Evolutionary conservation across 2,113 vertebrate genomes (phyloP).

Genomic region (Pomatorhinus ruficollis): DNA sequence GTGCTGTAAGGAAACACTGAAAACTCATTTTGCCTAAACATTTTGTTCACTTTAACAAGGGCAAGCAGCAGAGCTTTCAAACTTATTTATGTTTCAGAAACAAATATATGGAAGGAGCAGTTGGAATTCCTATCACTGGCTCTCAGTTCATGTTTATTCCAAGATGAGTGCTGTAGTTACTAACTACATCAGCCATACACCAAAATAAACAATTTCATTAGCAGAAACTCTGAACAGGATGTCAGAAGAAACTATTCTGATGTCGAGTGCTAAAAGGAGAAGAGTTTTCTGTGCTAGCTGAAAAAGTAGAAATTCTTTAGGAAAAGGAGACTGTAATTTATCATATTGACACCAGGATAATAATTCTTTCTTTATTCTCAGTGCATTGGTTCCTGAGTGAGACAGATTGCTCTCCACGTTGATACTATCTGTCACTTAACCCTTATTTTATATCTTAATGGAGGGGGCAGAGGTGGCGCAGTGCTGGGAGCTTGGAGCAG

Average conservation of each 20-base stretch:
- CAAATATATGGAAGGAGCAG: neutral
- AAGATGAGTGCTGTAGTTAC: neutral
- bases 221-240: neutral
- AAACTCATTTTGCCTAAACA: neutral
- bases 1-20: neutral
- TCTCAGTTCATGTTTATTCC: neutral
- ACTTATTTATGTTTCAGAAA: neutral
- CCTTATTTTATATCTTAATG: constrained; percentile 37
- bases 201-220: constrained; percentile 21
- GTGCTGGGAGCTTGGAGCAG: neutral
- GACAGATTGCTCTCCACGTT: constrained; percentile 37
- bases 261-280: neutral
- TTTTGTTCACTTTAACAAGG: neutral
- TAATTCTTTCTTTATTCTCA: constrained; percentile 34
- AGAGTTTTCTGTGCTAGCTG: neutral
- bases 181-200: neutral
- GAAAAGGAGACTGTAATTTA: constrained; percentile 20
- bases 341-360: constrained; percentile 53
- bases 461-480: neutral
- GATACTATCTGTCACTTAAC: constrained; percentile 63
- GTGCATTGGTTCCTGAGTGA: constrained; percentile 12
- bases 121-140: neutral
- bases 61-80: neutral
- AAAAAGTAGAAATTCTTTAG: neutral
- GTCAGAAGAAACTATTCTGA: neutral